A percentile compares a stretch with the other conserved stretches of the same genome.
phyloP scores from a whole-genome alignment of 2,113 vertebrate genomes.

The Octodon degus region DNA sequence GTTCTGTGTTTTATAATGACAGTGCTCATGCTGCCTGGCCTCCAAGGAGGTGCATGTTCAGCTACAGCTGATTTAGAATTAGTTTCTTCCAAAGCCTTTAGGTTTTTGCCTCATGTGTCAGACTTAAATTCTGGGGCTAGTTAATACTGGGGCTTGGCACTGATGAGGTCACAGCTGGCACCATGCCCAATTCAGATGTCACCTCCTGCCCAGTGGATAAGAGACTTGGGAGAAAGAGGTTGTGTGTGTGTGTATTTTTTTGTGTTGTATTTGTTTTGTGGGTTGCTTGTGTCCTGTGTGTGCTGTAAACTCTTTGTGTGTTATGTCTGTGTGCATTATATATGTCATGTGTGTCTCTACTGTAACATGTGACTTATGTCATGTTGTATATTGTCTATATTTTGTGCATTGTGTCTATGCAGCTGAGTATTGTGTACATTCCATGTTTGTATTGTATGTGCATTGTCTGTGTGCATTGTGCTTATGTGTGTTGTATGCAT shows the following conservation, averaged over 20 bases:
- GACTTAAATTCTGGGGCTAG: conserved; percentile 77
- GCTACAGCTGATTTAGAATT: conserved; percentile 79
- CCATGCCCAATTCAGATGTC: not conserved
- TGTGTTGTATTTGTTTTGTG: not conserved
- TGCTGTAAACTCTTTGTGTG: not conserved
- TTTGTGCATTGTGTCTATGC: not conserved
- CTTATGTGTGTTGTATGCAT: not conserved
- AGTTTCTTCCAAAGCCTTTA: conserved; percentile 78
- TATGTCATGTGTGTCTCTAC: not conserved
- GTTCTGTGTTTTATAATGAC: conserved; percentile 50
- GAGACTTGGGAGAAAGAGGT: not conserved
- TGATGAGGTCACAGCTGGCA: not conserved
- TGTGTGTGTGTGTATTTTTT: not conserved
- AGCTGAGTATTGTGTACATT: not conserved
- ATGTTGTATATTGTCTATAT: not conserved
- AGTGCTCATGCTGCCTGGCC: conserved; percentile 62
- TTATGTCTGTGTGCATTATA: not conserved
- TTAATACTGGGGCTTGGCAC: conserved; percentile 56
- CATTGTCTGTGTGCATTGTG: not conserved
- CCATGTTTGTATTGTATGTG: not conserved
- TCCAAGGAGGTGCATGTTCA: conserved; percentile 67
- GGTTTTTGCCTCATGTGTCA: conserved; percentile 79
- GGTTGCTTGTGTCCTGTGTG: not conserved
- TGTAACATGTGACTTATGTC: not conserved
- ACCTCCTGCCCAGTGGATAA: not conserved